phyloP scores from a whole-genome alignment of 2,113 vertebrate genomes.

The cattle (Bos taurus) region ARS-UCD2.0 NC_037345.1:48550001-48550500 shows the following conservation, averaged over 20 bases:
- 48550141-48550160: not conserved
- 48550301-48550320: not conserved
- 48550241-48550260: not conserved
- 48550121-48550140: not conserved
- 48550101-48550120: not conserved
- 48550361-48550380: not conserved
- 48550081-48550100: not conserved
- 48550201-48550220: not conserved
- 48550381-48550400: not conserved
- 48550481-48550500: not conserved
- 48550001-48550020: fast-evolving
- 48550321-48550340: not conserved
- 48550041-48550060: fast-evolving
- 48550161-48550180: not conserved
- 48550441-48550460: not conserved
- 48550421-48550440: not conserved
- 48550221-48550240: not conserved
- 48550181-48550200: not conserved
- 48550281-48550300: not conserved
- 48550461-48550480: not conserved
- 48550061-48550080: fast-evolving
- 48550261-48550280: not conserved
- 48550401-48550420: not conserved
- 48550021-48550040: too few species aligned
- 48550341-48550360: not conserved